Evolutionary conservation across 2,888 invertebrate species (phyloP).

Genomic region (Clusia tigrina): DNA sequence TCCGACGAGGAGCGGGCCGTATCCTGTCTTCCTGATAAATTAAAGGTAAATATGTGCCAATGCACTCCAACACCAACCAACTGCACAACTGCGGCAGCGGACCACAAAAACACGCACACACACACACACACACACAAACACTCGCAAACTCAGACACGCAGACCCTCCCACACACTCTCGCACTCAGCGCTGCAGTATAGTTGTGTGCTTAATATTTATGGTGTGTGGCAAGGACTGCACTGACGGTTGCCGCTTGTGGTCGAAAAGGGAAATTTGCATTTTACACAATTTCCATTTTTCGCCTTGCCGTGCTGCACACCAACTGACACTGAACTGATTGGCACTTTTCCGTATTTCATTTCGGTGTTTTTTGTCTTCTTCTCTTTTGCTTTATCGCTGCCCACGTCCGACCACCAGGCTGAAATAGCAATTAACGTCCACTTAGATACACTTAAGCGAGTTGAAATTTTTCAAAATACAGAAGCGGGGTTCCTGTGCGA

Average conservation of each 20-base stretch:
- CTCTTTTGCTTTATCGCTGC: conserved; percentile 22
- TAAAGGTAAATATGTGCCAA: conserved; percentile 70
- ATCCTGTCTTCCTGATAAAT: conserved; percentile 94
- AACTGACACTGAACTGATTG: not conserved
- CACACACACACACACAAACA: not conserved
- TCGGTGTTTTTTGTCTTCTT: conserved; percentile 4
- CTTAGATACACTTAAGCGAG: conserved; percentile 94
- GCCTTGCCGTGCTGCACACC: no score
- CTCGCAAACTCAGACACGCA: no score
- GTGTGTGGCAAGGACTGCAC: no score
- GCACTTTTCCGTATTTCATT: no score
- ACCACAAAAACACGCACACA: not conserved
- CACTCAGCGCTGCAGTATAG: not conserved
- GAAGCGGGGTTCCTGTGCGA: conserved; percentile 99
- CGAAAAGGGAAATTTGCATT: conserved; percentile 6
- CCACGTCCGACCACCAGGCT: conserved; percentile 66
- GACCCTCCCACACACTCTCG: not conserved
- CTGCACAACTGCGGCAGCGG: not conserved
- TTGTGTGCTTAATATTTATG: no score
- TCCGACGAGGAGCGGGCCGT: conserved; percentile 97
- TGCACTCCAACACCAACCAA: not conserved
- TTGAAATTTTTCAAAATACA: conserved; percentile 99
- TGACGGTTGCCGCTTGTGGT: not conserved
- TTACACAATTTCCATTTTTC: not conserved
- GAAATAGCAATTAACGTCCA: conserved; percentile 99